Evolutionary conservation across 1,140 invertebrate genomes (phyloP).

Genomic region (Popillia japonica): DNA sequence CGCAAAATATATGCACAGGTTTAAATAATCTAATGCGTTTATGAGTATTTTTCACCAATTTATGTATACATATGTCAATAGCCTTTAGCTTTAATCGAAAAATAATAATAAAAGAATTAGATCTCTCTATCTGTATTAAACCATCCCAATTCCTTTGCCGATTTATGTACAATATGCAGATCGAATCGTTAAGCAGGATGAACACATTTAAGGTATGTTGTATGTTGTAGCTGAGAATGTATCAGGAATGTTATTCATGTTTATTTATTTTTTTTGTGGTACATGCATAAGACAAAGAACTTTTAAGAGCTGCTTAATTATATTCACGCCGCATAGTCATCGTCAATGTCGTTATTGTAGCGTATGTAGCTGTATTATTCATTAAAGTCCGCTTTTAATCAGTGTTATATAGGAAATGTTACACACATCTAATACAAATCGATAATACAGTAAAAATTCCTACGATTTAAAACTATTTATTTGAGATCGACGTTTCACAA

Average conservation of each 20-base stretch:
- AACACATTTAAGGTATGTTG: neutral
- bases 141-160: no score
- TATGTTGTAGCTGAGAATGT: slow-evolving; percentile 9
- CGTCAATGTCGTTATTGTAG: slow-evolving; percentile 28
- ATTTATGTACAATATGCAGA: no score
- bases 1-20: no score
- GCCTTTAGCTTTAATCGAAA: no score
- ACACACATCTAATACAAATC: neutral
- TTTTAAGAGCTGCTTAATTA: slow-evolving; percentile 20
- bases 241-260: slow-evolving; percentile 12
- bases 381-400: slow-evolving; percentile 20
- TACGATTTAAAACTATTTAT: no score
- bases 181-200: no score
- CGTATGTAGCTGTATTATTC: neutral
- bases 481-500: no score
- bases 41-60: no score
- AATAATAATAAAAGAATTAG: no score
- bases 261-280: neutral
- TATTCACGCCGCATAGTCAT: neutral
- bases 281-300: slow-evolving; percentile 21
- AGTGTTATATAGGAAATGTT: slow-evolving; percentile 13
- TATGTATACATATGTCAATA: no score
- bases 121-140: no score
- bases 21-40: no score
- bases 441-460: neutral